Percentiles rank a stretch among this genome's conserved stretches.
phyloP scores from a whole-genome alignment of 1,140 invertebrate genomes.

The Lucilia sericata region DNA sequence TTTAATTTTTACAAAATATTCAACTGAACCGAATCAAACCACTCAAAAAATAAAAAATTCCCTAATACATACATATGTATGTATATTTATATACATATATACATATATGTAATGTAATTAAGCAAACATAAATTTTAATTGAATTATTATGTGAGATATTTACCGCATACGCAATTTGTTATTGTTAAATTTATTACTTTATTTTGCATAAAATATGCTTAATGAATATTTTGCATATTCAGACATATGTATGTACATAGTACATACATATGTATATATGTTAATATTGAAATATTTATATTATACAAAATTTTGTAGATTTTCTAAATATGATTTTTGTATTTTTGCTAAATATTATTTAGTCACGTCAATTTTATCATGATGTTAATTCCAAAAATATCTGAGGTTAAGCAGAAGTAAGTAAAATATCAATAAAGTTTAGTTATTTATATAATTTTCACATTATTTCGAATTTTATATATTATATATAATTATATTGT shows the following conservation, averaged over 20 bases:
- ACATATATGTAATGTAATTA: constrained; percentile 32
- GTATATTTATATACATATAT: no score
- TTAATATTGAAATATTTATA: no score
- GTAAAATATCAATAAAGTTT: no score
- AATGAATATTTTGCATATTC: neutral
- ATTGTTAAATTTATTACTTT: constrained; percentile 36
- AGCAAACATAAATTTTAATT: constrained; percentile 49
- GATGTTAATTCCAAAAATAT: neutral
- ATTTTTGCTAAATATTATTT: neutral
- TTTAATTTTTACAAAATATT: no score
- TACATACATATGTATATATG: neutral
- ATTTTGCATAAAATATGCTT: constrained; percentile 14
- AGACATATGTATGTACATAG: neutral
- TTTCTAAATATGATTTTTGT: neutral
- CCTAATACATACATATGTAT: no score
- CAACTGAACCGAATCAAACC: no score
- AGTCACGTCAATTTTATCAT: neutral
- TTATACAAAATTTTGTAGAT: neutral
- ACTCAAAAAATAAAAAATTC: no score
- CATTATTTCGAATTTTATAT: no score
- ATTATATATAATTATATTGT: no score
- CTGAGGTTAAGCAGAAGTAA: neutral
- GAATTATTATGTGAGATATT: constrained; percentile 49
- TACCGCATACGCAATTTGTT: constrained; percentile 42
- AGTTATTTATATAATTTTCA: no score